A percentile compares a stretch with the other conserved stretches of the same genome.
Conservation (phyloP, 2,888 invertebrate genomes). For the Drosophila falleni region DNA sequence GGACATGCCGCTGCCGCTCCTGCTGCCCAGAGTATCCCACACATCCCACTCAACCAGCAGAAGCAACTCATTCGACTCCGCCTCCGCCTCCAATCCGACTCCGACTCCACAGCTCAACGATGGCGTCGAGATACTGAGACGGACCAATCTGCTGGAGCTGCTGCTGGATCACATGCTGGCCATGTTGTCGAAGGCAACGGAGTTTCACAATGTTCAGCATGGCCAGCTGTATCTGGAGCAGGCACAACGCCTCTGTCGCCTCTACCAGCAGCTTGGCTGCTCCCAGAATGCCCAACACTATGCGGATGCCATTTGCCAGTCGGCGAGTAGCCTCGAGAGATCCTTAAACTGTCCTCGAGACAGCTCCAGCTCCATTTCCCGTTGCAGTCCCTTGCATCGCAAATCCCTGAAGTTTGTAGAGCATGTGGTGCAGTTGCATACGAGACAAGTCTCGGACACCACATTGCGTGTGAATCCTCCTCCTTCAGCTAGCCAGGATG, state of each 20-base stretch:
- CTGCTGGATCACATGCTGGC: slow-evolving; percentile 90
- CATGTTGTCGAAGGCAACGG: slow-evolving; percentile 89
- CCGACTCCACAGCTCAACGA: slow-evolving; percentile 70
- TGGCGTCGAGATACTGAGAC: slow-evolving; percentile 87
- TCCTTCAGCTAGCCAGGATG: no score
- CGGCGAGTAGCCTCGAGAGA: slow-evolving; percentile 84
- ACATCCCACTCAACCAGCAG: background rate
- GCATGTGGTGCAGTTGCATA: slow-evolving; percentile 64
- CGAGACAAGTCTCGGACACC: slow-evolving; percentile 31
- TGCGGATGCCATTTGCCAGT: slow-evolving; percentile 86
- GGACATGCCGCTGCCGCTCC: slow-evolving; percentile 88
- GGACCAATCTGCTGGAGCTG: slow-evolving; percentile 89
- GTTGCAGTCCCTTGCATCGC: slow-evolving; percentile 33
- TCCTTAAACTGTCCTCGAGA: slow-evolving; percentile 82
- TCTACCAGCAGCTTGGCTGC: slow-evolving; percentile 87
- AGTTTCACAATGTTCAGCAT: slow-evolving; percentile 88
- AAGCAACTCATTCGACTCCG: background rate
- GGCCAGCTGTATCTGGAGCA: slow-evolving; percentile 90
- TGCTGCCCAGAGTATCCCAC: slow-evolving; percentile 28
- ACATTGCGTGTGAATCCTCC: no score
- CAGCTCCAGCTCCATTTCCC: slow-evolving; percentile 3
- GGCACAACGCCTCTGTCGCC: slow-evolving; percentile 88
- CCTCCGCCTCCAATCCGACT: background rate
- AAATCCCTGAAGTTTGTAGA: slow-evolving; percentile 76
- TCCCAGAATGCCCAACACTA: slow-evolving; percentile 87